Evolutionary conservation across 2,888 invertebrate genomes (phyloP).

Genomic region (Palloptera scutellata): DNA sequence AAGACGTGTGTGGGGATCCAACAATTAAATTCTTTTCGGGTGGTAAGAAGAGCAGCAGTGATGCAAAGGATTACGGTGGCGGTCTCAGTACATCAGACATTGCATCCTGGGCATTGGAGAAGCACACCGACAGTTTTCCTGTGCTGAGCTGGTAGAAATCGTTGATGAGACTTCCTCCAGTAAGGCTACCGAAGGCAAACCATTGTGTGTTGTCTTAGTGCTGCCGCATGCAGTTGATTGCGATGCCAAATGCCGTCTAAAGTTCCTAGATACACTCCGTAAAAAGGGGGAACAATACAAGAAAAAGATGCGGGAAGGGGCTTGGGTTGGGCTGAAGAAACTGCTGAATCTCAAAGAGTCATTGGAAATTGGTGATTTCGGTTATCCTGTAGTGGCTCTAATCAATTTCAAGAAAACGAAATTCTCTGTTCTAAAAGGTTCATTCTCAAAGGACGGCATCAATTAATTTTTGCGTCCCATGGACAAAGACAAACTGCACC

Average conservation of each 20-base stretch:
- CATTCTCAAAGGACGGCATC: slow-evolving; percentile 94
- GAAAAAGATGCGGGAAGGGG: slow-evolving; percentile 96
- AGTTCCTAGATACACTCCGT: slow-evolving; percentile 78
- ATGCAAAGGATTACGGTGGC: slow-evolving; percentile 87
- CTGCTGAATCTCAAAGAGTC: slow-evolving; percentile 84
- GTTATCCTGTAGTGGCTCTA: slow-evolving; percentile 98
- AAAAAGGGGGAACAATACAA: slow-evolving; percentile 89
- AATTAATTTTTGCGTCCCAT: slow-evolving; percentile 91
- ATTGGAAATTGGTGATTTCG: slow-evolving; percentile 95
- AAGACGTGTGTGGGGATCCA: slow-evolving; percentile 92
- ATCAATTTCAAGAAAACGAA: slow-evolving; percentile 97
- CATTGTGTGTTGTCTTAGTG: slow-evolving; percentile 90
- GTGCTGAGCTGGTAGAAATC: slow-evolving; percentile 83
- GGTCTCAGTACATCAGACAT: slow-evolving; percentile 91
- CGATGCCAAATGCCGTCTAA: slow-evolving; percentile 88
- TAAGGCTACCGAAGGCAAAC: slow-evolving; percentile 82
- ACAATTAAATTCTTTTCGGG: slow-evolving; percentile 93
- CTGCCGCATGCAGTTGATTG: slow-evolving; percentile 97
- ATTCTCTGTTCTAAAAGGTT: slow-evolving; percentile 89
- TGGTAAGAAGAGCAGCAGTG: slow-evolving; percentile 74
- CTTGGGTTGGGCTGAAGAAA: slow-evolving; percentile 93
- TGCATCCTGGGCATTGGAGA: slow-evolving; percentile 87
- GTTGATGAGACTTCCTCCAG: slow-evolving; percentile 71
- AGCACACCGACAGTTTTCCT: slow-evolving; percentile 84
- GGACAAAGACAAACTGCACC: slow-evolving; percentile 93